A percentile compares a stretch with the other conserved stretches of the same genome.
These are phyloP conservation scores for Melitaea athalia DNA, from an alignment of 2,888 invertebrate genomes.

Conservation along the genomic window DNA sequence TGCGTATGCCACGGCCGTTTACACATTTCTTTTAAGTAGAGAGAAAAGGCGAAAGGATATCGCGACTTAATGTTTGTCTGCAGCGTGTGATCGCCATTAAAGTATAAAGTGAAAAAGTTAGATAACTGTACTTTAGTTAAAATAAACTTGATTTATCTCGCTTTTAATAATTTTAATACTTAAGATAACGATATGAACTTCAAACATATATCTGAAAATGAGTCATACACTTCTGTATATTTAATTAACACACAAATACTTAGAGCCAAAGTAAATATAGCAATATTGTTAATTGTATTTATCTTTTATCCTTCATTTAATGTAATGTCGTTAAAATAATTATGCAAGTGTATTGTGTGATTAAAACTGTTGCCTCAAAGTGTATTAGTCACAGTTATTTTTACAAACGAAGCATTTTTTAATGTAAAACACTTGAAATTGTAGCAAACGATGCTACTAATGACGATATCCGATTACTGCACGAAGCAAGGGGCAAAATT, in stretches of 20 bases:
- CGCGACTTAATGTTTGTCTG: slow-evolving; percentile 50
- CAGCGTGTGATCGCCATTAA: slow-evolving; percentile 30
- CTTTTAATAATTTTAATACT: not conserved
- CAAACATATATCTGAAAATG: not conserved
- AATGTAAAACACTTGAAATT: not conserved
- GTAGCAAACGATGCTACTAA: not conserved
- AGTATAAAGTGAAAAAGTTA: slow-evolving; percentile 19
- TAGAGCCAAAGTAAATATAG: not conserved
- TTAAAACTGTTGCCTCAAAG: not conserved
- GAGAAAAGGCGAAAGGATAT: slow-evolving; percentile 78
- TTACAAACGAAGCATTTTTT: not conserved
- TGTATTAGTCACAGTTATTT: not conserved
- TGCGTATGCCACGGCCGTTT: slow-evolving; percentile 72
- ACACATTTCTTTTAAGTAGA: slow-evolving; percentile 70
- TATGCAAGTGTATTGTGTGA: not conserved
- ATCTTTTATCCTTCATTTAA: not conserved
- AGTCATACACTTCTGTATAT: slow-evolving; percentile 2
- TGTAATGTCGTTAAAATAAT: not conserved
- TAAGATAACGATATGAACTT: not conserved
- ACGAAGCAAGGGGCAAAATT: not conserved
- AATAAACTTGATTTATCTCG: not conserved
- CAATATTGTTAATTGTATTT: not conserved
- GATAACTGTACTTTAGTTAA: slow-evolving; percentile 9
- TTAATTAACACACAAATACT: not conserved
- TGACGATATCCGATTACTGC: not conserved